Evolutionary conservation across 2,113 vertebrate genomes (phyloP).

Genomic region (Centropus bengalensis): DNA sequence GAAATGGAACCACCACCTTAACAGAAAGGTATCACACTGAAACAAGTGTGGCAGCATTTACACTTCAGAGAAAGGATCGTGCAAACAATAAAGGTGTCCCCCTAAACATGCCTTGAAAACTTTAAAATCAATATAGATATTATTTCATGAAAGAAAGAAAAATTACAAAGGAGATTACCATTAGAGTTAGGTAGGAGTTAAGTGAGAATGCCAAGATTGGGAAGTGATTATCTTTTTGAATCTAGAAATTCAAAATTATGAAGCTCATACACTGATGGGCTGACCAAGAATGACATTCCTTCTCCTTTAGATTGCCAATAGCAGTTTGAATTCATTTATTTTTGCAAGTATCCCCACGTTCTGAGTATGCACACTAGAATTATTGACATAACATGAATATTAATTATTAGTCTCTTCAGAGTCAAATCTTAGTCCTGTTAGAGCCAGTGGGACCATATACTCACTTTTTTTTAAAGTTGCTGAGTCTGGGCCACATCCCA

Average conservation of each 20-base stretch:
- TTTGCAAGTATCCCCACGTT: not conserved
- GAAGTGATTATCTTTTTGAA: not conserved
- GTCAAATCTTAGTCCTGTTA: not conserved
- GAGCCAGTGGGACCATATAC: not conserved
- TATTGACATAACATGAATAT: not conserved
- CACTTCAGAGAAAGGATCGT: not conserved
- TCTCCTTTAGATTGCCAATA: not conserved
- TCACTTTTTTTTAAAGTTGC: not conserved
- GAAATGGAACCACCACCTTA: not conserved
- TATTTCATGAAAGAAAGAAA: not conserved
- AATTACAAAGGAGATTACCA: not conserved
- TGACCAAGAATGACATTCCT: not conserved
- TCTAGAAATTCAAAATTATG: not conserved
- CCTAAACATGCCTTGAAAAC: not conserved
- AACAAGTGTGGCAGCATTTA: not conserved
- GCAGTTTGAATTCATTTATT: not conserved
- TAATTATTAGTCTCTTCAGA: not conserved
- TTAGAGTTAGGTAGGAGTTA: not conserved
- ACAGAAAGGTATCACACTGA: not conserved
- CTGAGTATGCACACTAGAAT: not conserved
- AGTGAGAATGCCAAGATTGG: not conserved
- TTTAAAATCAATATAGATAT: not conserved
- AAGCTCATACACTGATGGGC: rapidly evolving
- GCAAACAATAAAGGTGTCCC: not conserved
- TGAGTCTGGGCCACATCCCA: not conserved